Base-by-base conservation (phyloP, 2,888 invertebrate genomes). In the Cerastis leucographa region DNA sequence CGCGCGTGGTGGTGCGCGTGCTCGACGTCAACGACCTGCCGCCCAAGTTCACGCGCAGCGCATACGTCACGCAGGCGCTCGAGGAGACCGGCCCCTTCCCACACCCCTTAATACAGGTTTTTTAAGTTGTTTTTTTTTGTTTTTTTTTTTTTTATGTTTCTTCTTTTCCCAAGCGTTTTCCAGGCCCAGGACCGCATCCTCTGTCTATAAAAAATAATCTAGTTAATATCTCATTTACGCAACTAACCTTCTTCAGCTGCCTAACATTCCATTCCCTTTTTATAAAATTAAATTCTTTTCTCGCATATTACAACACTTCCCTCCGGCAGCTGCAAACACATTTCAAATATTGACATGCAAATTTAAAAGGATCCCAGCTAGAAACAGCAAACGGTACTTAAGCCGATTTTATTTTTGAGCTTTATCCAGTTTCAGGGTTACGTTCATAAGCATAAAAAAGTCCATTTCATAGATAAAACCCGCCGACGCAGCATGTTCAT, bases 11-110 rank as follows among this genome's bases (percentile, higher is more conserved):
- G 90, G 98, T 99, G 90, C 97, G 98, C 93, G 97, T 99, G 89
- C 97, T 98, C 89, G 99, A 99, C 95, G 98, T 98, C 92, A 99
- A 99, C 97, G 99, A 99, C 96, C 97, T 99, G 91, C 98, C 99
- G 73, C 99, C 99, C 49, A 97, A 97, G 89, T 98, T 98, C 95
- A 97, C 97, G 85, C 97, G 97, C 92, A 97, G 97, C 87, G 94
- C 97, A 76, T 98, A 98, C 97, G 95, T 97, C 92, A 97, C 98
- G 70, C 97, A 97, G 85, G 97, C 98, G 88, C 97, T 98, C 85
- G 98, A 98, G 94, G 98, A 98, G 95, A 97, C 97, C 90, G 97
- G 98, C 89, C 97, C 97, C 85, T 98, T 98, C 93, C 98, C 98
- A 78, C 97, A 97, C 91, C 94, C 95, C 91, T 97, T 98, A 80